These are phyloP conservation scores for Panulirus ornatus DNA, from an alignment of 1,140 invertebrate species.

Conservation along the genomic window DNA sequence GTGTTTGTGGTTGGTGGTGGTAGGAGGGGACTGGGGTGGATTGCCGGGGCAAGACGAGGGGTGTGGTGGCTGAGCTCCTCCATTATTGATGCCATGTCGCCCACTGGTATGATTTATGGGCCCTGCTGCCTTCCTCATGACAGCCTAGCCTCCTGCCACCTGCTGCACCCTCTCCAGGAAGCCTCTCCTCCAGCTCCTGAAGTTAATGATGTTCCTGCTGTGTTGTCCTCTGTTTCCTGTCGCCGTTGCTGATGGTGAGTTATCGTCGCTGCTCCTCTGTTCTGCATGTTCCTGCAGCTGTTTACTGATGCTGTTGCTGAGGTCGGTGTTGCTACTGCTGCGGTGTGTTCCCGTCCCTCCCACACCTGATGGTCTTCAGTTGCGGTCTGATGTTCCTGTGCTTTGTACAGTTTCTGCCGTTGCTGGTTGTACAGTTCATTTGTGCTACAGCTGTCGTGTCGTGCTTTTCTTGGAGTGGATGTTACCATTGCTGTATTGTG, in stretches of 20 bases:
- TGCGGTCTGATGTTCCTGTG: too few relatives aligned
- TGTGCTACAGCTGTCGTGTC: too few relatives aligned
- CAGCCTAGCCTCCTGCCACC: not conserved
- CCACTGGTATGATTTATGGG: slow-evolving; percentile 17
- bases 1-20: not conserved
- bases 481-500: too few relatives aligned
- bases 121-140: not conserved
- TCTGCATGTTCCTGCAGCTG: not conserved
- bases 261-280: too few relatives aligned
- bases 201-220: not conserved
- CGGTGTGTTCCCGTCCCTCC: not conserved
- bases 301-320: not conserved
- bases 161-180: not conserved
- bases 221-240: not conserved
- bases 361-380: not conserved
- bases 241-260: not conserved
- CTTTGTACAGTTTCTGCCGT: too few relatives aligned
- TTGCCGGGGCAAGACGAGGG: too few relatives aligned
- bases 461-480: too few relatives aligned
- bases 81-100: slow-evolving; percentile 48
- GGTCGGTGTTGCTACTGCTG: not conserved
- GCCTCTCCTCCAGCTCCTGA: not conserved
- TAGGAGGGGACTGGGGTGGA: not conserved
- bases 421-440: too few relatives aligned
- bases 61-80: not conserved